Conservation (phyloP, 2,888 invertebrate species). For the Augochlorella aurata region DNA sequence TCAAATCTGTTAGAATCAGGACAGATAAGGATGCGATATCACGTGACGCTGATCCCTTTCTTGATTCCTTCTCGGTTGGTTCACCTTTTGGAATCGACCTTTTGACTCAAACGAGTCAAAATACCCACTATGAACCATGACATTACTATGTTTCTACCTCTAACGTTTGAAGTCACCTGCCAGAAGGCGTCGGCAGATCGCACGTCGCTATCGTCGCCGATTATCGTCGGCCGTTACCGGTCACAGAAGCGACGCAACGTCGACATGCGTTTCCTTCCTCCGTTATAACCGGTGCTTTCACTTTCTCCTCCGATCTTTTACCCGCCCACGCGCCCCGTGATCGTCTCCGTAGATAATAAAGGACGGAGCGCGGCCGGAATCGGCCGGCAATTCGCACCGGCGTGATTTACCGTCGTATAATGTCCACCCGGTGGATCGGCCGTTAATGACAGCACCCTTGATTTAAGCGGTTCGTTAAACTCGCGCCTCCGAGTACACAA, state of each 20-base stretch:
- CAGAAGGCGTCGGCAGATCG: not conserved
- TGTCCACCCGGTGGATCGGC: conserved; percentile 42
- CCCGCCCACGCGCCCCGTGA: conserved; percentile 35
- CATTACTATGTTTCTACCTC: not conserved
- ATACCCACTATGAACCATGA: no score
- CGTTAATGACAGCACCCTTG: conserved; percentile 59
- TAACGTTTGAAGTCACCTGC: not conserved
- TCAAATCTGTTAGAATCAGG: no score
- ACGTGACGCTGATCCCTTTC: no score
- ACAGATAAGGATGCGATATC: no score
- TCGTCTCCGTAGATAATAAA: conserved; percentile 40
- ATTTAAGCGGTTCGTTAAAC: conserved; percentile 67
- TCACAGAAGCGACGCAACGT: conserved; percentile 6
- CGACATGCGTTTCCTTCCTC: conserved; percentile 26
- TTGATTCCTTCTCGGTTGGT: no score
- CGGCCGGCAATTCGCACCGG: conserved; percentile 40
- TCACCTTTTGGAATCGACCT: no score
- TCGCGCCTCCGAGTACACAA: conserved; percentile 20
- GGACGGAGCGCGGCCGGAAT: conserved; percentile 20
- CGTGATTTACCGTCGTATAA: conserved; percentile 37
- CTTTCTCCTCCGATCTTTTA: conserved; percentile 47
- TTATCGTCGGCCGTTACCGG: not conserved
- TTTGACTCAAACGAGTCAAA: no score
- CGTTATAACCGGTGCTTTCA: conserved; percentile 35
- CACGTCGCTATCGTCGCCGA: not conserved